Evolutionary conservation across 2,888 invertebrate species (phyloP), one percentile per base, ranked within the genome.

Genomic region (Marasmarcha lunaedactyla): DNA sequence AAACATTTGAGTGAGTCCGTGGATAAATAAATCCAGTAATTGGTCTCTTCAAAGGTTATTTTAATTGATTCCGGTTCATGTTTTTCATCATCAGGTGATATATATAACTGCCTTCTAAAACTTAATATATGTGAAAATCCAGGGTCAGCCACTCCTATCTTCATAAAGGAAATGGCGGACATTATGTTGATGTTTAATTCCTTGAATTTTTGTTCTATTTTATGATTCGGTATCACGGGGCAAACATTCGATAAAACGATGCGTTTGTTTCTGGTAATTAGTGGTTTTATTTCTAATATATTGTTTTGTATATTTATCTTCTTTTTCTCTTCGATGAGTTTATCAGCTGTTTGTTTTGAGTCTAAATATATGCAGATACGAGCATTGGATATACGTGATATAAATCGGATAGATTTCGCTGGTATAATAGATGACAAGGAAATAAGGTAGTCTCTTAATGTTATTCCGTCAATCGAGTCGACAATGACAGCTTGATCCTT

Each of bases 11-110:
- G 15, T 1, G 42, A 15, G n/a, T 44, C 42, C 2, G 40, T 42
- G 11, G 46, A 42, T 1, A 41, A 15, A 39, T 46, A 46, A 9
- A 46, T 42, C 41, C 46, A 44, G 15, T 44, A 46, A 30, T 42
- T 44, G 2, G 44, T 46, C 10, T 38, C 42, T 13, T 46, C 44
- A 39, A 26, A 46, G 7, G 11, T 39, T 10, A 46, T 6, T 35
- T 46, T 43, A 9, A 43, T 39, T 5, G 41, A 42, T 30, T 46
- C 43, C 2, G 43, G 43, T 4, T 43, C 20, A 1, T 25, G 14
- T 14, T 27, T 30, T 10, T 35, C 36, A 37, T 46, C 43, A 11
- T 46, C 43, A 11, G 43, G 43, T 11, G 37, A 20, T 25, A 46
- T 35, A 37, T 42, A 46, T 13, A 46, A 14, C 14, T 40, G 40